Evolutionary conservation across 2,888 invertebrate genomes (phyloP), one percentile per base, ranked within the genome.

Genomic region (Pseudococcus longispinus): DNA sequence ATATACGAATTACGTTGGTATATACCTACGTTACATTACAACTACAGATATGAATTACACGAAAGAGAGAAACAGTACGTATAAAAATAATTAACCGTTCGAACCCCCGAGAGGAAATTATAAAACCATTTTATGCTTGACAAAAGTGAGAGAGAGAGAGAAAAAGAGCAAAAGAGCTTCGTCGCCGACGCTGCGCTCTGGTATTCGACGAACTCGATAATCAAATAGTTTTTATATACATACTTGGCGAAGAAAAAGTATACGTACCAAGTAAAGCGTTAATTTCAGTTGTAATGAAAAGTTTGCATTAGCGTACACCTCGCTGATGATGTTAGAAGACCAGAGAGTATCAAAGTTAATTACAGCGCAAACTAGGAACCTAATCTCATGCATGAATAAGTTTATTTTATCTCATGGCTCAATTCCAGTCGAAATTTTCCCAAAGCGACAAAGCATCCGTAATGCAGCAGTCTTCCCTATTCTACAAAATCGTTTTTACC

Each of bases 351-450:
- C 77, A 80, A 80, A 80, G 77, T 80, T 80, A 80, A 80, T 80
- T 80, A 80, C 77, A 80, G 77, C 77, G 77, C 77, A 80, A 80
- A 80, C 77, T 80, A 80, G 77, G 37, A 80, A 80, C 77, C 84
- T 84, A 55, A 55, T 84, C 51, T 84, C 60, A 84, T 84, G 84
- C 84, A 84, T 84, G 84, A 84, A 84, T 84, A 84, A 84, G 84
- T 84, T 84, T 55, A 83, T 83, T 84, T 55, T 55, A 84, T 55
- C 84, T 84, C 32, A 32, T 84, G 84, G 84, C 84, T 84, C 84
- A 37, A 32, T 84, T 84, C 84, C 84, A 84, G 51, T 84, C 84
- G 84, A 84, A 84, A 84, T 84, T 84, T 60, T 51, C 84, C 77
- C 77, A 80, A 80, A 80, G 77, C 77, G 77, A 80, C 77, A 80